These are phyloP conservation scores for Thyatira batis DNA, from an alignment of 2,888 invertebrate species.

Conservation along the genomic window DNA sequence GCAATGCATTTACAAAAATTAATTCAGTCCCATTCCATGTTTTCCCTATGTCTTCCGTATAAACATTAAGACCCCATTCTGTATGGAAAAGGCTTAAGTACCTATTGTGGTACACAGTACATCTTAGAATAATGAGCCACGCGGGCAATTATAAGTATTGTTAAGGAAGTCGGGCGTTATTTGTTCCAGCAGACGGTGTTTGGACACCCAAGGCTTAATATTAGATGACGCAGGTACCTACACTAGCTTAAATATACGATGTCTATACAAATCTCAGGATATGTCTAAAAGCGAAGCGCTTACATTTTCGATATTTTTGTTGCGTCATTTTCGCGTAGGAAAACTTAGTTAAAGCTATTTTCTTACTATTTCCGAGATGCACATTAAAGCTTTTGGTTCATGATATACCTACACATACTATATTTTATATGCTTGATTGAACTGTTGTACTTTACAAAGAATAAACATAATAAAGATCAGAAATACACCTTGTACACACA, in stretches of 20 bases:
- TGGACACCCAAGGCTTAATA: not conserved
- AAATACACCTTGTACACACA: no score
- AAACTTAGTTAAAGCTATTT: no score
- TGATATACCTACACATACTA: no score
- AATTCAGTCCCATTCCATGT: constrained; percentile 3
- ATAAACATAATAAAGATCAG: no score
- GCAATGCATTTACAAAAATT: not conserved
- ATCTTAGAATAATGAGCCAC: constrained; percentile 32
- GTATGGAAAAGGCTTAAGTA: constrained; percentile 22
- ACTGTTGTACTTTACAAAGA: no score
- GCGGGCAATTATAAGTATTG: constrained; percentile 12
- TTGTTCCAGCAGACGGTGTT: not conserved
- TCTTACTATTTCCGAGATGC: no score
- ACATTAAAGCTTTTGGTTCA: no score
- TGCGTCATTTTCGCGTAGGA: no score
- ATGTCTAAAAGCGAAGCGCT: not conserved
- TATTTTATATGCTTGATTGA: no score
- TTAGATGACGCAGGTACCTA: not conserved
- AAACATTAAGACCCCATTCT: constrained; percentile 11
- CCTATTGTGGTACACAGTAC: constrained; percentile 34
- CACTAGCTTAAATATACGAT: not conserved
- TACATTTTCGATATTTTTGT: no score
- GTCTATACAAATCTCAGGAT: not conserved
- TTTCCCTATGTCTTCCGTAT: constrained; percentile 28
- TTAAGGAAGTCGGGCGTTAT: constrained; percentile 10